Evolutionary conservation across 2,888 invertebrate species (phyloP), one percentile per base, ranked within the genome.

Genomic region (Dolichomitus sp.): DNA sequence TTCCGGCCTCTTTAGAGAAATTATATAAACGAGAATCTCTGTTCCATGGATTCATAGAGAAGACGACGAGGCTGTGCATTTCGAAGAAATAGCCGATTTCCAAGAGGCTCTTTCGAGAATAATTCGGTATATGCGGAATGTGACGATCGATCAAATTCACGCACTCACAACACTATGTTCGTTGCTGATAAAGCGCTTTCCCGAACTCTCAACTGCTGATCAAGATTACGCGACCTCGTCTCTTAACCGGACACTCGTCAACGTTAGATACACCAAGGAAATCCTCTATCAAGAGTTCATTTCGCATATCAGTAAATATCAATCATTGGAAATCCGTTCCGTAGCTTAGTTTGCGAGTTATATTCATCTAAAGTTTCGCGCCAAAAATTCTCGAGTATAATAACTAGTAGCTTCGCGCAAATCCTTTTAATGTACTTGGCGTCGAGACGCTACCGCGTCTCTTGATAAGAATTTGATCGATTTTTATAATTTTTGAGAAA

Each of bases 91-190:
- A 57, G 94, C 94, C 0, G 93, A 94, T 88, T 95, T 95, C 86
- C 92, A 95, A 50, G 94, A 95, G 88, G 94, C 95, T 6, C 88
- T 95, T 19, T 94, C 95, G 0, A 91, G 93, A 87, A 94, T 95
- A 81, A 90, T 95, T 74, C 86, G 89, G 27, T 91, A 94, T 66
- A 87, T 94, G 27, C 87, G 91, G 1, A 89, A 92, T 52, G 88
- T 94, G 40, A 92, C 93, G 6, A 87, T 90, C 1, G 92, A 94
- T 63, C 94, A 95, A 84, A 89, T 95, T 11, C 90, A 92, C 68
- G 90, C 94, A n/a, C 88, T 95, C 2, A 93, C 94, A 84, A 94
- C 94, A 75, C 93, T 95, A n/a, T 92, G 94, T 37, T 90, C 94
- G 66, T 90, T 94, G 30, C 89, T 95, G 86, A 94, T 95, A 2